Percentiles rank a stretch among this genome's conserved stretches.
Evolutionary conservation across 35 echinoderm and acorn worm species (phyloP).

Genomic region (Apostichopus parvimensis): DNA sequence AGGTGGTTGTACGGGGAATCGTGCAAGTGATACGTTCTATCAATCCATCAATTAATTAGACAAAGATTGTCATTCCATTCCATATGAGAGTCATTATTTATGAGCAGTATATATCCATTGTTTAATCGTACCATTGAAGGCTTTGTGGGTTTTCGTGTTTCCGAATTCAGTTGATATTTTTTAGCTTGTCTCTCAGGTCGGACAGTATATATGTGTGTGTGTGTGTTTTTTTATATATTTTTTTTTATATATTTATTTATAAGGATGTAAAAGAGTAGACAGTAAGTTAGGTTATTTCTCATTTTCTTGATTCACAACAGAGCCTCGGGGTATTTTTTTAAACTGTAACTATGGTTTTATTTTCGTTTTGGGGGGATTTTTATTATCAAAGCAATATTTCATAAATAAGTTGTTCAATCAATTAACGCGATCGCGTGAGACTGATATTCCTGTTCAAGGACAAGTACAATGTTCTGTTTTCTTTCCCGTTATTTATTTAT

Average conservation of each 20-base stretch:
- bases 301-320: not conserved
- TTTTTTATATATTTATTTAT: not conserved
- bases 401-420: slow-evolving; percentile 36
- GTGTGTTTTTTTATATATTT: not conserved
- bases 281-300: not conserved
- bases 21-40: slow-evolving; percentile 21
- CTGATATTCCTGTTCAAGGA: not conserved
- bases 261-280: not conserved
- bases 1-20: slow-evolving; percentile 30
- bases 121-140: not conserved
- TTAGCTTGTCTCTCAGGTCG: not conserved
- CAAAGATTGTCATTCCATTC: slow-evolving; percentile 1
- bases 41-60: slow-evolving; percentile 44
- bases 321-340: slow-evolving; percentile 6
- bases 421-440: slow-evolving; percentile 23
- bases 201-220: not conserved
- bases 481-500: not conserved
- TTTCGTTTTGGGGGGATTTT: not conserved
- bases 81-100: not conserved
- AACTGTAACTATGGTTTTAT: not conserved
- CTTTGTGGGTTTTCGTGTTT: slow-evolving; percentile 43
- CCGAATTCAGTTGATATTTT: slow-evolving; percentile 1
- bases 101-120: not conserved
- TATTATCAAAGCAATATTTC: slow-evolving; percentile 29
- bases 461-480: not conserved